phyloP scores from a whole-genome alignment of 2,888 invertebrate species.

The Danaus chrysippus region DNA sequence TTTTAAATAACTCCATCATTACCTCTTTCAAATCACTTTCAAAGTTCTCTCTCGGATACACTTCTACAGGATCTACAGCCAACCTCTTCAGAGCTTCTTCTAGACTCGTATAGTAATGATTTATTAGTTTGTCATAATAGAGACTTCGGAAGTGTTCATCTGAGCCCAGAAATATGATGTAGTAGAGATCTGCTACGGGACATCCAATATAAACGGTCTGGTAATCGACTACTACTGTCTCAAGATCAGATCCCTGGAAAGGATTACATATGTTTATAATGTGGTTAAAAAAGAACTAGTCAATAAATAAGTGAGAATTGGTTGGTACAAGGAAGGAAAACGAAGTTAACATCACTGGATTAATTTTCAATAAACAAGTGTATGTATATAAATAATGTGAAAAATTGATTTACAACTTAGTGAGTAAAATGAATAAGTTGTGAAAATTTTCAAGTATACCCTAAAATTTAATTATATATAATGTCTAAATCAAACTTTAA shows the following conservation, averaged over 20 bases:
- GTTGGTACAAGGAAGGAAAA: too few relatives aligned
- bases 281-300: too few relatives aligned
- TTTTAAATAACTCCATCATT: background rate
- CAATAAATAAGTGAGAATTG: too few relatives aligned
- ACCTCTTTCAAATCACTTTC: conserved; percentile 50
- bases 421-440: too few relatives aligned
- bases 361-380: too few relatives aligned
- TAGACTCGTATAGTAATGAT: conserved; percentile 43
- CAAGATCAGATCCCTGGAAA: conserved; percentile 44
- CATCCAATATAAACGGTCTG: conserved; percentile 53
- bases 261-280: background rate
- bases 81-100: conserved; percentile 40
- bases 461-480: too few relatives aligned
- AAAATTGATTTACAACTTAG: too few relatives aligned
- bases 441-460: too few relatives aligned
- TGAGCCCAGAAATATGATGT: conserved; percentile 55
- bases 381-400: too few relatives aligned
- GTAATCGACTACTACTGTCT: conserved; percentile 51
- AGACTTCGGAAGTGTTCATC: conserved; percentile 50
- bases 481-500: too few relatives aligned
- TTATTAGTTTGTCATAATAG: conserved; percentile 36
- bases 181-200: conserved; percentile 51
- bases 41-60: conserved; percentile 48
- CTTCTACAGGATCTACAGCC: conserved; percentile 40
- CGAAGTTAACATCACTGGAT: too few relatives aligned